phyloP scores from a whole-genome alignment of 2,113 vertebrate genomes.

The Pogona vitticeps region DNA sequence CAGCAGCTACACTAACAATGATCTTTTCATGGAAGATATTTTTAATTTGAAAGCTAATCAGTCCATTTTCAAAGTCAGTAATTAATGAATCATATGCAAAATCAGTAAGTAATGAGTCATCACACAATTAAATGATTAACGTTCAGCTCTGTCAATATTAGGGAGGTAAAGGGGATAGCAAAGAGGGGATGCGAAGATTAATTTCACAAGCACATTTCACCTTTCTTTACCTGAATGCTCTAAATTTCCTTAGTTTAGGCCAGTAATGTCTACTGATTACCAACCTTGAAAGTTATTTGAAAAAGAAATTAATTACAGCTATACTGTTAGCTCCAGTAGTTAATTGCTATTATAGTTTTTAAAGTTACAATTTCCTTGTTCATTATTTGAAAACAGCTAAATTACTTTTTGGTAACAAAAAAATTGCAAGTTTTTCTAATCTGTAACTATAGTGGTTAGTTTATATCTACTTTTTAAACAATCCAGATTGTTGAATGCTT shows the following conservation, averaged over 20 bases:
- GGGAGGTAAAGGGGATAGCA: background rate
- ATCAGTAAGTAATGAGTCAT: background rate
- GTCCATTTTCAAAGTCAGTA: background rate
- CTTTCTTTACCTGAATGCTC: background rate
- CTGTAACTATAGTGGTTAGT: too few relatives aligned
- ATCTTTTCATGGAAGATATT: background rate
- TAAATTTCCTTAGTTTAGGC: background rate
- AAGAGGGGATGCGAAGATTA: background rate
- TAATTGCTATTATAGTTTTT: background rate
- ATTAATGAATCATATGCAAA: constrained; percentile 1
- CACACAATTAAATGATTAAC: background rate
- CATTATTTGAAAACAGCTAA: background rate
- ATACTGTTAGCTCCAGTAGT: background rate
- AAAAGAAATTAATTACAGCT: background rate
- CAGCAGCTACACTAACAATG: background rate
- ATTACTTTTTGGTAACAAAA: too few relatives aligned
- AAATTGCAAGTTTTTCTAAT: too few relatives aligned
- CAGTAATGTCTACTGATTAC: background rate
- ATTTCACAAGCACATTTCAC: background rate
- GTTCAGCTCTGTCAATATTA: background rate
- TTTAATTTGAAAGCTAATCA: constrained; percentile 2
- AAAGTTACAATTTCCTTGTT: background rate
- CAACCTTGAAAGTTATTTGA: background rate
- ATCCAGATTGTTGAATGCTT: too few relatives aligned
- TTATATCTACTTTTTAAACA: too few relatives aligned